Evolutionary conservation across 1,140 invertebrate genomes (phyloP).

Genomic region (Choristoneura fumiferana): DNA sequence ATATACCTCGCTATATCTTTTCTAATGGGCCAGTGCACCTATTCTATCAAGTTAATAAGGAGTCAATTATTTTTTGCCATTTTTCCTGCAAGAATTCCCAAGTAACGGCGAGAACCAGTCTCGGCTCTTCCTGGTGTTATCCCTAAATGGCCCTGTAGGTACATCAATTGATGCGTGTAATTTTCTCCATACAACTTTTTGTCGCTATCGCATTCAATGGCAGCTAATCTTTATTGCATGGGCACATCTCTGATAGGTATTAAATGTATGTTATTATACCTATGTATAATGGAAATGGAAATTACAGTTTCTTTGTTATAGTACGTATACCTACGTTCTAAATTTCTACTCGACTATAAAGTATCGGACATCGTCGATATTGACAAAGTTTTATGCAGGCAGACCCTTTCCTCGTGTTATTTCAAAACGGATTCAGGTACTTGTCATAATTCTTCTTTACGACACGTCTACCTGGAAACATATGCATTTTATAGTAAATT

Average conservation of each 20-base stretch:
- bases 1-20: background rate
- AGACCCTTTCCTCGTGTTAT: background rate
- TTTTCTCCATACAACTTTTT: slow-evolving; percentile 55
- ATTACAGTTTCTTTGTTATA: too few species aligned
- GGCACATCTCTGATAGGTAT: background rate
- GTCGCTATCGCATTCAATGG: slow-evolving; percentile 38
- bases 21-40: slow-evolving; percentile 2
- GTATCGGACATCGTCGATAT: too few species aligned
- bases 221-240: slow-evolving; percentile 12
- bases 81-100: slow-evolving; percentile 33
- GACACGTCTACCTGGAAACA: slow-evolving; percentile 20
- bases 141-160: slow-evolving; percentile 57
- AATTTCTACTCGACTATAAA: too few species aligned
- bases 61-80: slow-evolving; percentile 43
- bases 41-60: slow-evolving; percentile 38
- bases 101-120: slow-evolving; percentile 40
- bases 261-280: too few species aligned
- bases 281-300: too few species aligned
- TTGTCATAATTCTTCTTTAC: background rate
- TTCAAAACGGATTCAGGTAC: background rate
- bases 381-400: too few species aligned
- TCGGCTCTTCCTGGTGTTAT: slow-evolving; percentile 55
- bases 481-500: slow-evolving; percentile 33
- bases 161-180: slow-evolving; percentile 50
- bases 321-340: too few species aligned